phyloP scores from a whole-genome alignment of 2,113 vertebrate genomes.

The Pyrgilauda ruficollis region DNA sequence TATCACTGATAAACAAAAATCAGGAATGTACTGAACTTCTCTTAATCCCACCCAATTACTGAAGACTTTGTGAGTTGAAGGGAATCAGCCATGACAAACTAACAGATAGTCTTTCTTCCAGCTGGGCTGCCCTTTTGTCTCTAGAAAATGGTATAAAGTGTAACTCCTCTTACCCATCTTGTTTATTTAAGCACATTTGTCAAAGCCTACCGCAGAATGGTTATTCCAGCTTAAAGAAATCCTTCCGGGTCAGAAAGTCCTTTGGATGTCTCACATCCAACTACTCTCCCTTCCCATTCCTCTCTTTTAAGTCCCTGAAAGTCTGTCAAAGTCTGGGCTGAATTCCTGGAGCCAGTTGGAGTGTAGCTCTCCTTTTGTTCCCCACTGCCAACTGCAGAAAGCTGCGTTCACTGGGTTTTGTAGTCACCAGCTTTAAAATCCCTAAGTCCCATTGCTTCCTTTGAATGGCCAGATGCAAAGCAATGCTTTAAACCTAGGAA shows the following conservation, averaged over 20 bases:
- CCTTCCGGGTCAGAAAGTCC: slow-evolving; percentile 56
- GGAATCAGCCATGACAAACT: slow-evolving; percentile 12
- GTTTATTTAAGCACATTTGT: slow-evolving; percentile 45
- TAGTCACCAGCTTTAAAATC: slow-evolving; percentile 46
- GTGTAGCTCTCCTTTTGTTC: slow-evolving; percentile 65
- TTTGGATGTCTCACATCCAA: slow-evolving; percentile 39
- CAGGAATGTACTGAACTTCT: slow-evolving; percentile 12
- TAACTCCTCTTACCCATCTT: neutral
- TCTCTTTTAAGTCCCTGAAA: slow-evolving; percentile 44
- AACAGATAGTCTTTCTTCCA: slow-evolving; percentile 49
- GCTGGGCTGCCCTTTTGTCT: slow-evolving; percentile 23
- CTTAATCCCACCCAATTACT: slow-evolving; percentile 20
- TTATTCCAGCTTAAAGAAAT: slow-evolving; percentile 45
- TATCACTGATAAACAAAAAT: neutral
- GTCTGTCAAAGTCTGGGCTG: slow-evolving; percentile 41
- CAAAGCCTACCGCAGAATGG: neutral
- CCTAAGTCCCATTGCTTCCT: slow-evolving; percentile 33
- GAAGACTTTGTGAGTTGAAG: neutral
- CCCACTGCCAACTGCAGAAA: slow-evolving; percentile 44
- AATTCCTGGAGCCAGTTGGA: slow-evolving; percentile 68
- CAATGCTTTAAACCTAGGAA: slow-evolving; percentile 30
- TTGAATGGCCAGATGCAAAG: slow-evolving; percentile 58
- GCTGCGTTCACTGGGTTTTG: neutral
- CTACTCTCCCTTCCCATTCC: slow-evolving; percentile 25
- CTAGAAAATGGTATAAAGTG: slow-evolving; percentile 24